Percentiles rank a stretch among this genome's conserved stretches.
Conservation (phyloP, 2,113 vertebrate genomes). For the Terrapene triunguis region DNA sequence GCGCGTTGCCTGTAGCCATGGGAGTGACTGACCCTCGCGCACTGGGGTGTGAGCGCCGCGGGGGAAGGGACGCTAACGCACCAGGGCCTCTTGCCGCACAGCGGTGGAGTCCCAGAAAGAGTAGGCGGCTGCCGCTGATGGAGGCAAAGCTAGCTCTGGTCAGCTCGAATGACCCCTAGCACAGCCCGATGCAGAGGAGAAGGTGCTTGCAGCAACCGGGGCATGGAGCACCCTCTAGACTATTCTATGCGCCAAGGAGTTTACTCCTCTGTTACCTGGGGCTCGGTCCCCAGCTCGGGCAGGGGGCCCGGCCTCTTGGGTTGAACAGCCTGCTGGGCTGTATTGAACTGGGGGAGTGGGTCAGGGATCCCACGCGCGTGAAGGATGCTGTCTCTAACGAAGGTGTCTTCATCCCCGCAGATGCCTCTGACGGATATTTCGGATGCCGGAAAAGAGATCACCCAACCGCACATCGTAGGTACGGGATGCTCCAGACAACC, state of each 20-base stretch:
- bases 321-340: rapidly evolving
- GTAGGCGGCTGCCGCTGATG: neutral
- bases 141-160: rapidly evolving
- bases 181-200: too few relatives aligned
- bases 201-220: too few relatives aligned
- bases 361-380: neutral
- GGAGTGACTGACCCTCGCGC: neutral
- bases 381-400: neutral
- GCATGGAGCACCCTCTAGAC: too few relatives aligned
- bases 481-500: neutral
- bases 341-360: neutral
- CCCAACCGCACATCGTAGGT: constrained; percentile 82
- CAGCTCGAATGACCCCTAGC: too few relatives aligned
- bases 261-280: neutral
- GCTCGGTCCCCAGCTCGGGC: too few relatives aligned
- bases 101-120: neutral
- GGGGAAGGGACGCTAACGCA: neutral
- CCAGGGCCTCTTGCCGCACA: neutral
- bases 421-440: constrained; percentile 69
- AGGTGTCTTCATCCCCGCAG: constrained; percentile 35
- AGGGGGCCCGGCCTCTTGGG: rapidly evolving
- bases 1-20: rapidly evolving
- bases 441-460: constrained; percentile 70
- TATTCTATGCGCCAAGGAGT: neutral
- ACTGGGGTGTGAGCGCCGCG: rapidly evolving